Evolutionary conservation across 1,140 invertebrate species (phyloP).

Genomic region (Apis laboriosa): DNA sequence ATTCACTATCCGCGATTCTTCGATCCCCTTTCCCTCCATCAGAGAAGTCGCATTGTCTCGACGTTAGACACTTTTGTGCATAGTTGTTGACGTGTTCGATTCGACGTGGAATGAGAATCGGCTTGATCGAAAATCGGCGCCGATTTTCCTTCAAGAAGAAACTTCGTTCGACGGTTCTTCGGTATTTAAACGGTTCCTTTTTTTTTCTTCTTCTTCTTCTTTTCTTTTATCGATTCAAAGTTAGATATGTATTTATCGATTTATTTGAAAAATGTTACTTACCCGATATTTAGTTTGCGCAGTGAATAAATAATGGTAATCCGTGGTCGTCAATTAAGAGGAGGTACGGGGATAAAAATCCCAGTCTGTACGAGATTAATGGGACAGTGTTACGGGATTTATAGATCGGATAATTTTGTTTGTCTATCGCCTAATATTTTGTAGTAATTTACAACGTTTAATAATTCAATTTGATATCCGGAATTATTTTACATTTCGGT

Average conservation of each 20-base stretch:
- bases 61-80: conserved; percentile 18
- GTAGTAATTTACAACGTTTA: not conserved
- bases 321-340: not conserved
- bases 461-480: not conserved
- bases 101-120: not conserved
- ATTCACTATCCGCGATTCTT: conserved; percentile 12
- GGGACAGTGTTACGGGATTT: not conserved
- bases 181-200: not conserved
- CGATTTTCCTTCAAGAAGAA: not conserved
- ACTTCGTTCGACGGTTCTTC: too few species aligned
- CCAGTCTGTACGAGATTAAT: not conserved
- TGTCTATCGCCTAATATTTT: not conserved
- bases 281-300: not conserved
- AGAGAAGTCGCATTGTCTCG: conserved; percentile 20
- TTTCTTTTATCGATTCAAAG: too few species aligned
- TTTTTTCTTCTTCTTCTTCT: not conserved
- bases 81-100: conserved; percentile 5
- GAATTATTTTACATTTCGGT: too few species aligned
- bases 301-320: not conserved
- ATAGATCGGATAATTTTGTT: not conserved
- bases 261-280: too few species aligned
- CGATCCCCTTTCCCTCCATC: not conserved
- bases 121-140: not conserved
- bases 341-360: too few species aligned
- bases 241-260: too few species aligned